A percentile compares a stretch with the other conserved stretches of the same genome.
phyloP scores from a whole-genome alignment of 2,888 invertebrate genomes.

The Oxycera nigricornis region DNA sequence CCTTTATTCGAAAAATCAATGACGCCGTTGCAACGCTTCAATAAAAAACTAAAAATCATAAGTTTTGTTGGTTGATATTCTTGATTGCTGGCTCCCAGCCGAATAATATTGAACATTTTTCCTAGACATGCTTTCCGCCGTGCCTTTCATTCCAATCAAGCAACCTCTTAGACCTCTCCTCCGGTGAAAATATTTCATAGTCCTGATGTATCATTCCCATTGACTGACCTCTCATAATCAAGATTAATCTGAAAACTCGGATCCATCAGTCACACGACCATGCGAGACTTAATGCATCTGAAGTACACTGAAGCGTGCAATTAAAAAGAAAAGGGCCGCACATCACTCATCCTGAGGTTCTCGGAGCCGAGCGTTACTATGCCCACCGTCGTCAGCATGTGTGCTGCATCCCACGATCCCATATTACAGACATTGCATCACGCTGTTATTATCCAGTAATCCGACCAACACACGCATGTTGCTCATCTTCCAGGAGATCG shows the following conservation, averaged over 20 bases:
- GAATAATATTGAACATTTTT: no score
- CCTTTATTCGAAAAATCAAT: no score
- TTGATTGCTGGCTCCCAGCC: no score
- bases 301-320: conserved; percentile 37
- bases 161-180: no score
- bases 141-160: no score
- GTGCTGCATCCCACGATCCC: conserved; percentile 30
- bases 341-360: conserved; percentile 12
- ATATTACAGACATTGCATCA: conserved; percentile 18
- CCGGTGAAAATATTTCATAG: no score
- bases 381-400: conserved; percentile 25
- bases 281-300: conserved; percentile 27
- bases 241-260: conserved; percentile 21
- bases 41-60: no score
- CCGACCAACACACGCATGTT: conserved; percentile 29
- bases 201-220: no score
- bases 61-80: no score
- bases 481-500: neutral
- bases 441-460: conserved; percentile 35
- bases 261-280: conserved; percentile 33
- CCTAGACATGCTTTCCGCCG: no score
- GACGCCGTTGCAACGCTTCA: no score
- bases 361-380: neutral
- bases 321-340: conserved; percentile 29
- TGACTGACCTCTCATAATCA: conserved; percentile 17